These are phyloP conservation scores for Diglossa cyanea DNA, from an alignment of 2,797 vertebrate genomes.

Conservation along the genomic window DNA sequence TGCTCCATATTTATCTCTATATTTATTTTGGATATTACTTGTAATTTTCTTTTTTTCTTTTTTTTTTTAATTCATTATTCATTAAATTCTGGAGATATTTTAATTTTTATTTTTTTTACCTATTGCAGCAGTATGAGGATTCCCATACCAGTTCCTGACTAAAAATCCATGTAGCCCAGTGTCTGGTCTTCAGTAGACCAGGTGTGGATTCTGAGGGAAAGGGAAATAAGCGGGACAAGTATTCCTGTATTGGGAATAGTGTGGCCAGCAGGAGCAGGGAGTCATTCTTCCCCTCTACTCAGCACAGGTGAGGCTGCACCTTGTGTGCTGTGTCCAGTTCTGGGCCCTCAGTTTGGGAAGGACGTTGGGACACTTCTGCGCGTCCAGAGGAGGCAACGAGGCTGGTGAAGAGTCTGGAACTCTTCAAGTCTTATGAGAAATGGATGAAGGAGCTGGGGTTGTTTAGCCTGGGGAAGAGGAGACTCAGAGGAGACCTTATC, in stretches of 20 bases:
- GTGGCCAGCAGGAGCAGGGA: not conserved
- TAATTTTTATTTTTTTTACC: not conserved
- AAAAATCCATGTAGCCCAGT: not conserved
- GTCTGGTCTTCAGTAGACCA: not conserved
- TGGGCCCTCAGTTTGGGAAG: not conserved
- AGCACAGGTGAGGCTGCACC: not conserved
- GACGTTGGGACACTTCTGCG: accelerated
- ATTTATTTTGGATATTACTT: not conserved
- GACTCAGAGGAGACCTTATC: not conserved
- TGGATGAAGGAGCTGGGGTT: not conserved
- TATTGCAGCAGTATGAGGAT: not conserved
- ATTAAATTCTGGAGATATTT: not conserved
- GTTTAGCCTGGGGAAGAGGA: not conserved
- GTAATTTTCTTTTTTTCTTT: not conserved
- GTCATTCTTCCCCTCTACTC: not conserved
- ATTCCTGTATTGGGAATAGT: not conserved
- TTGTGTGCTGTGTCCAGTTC: not conserved
- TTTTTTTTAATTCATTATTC: not conserved
- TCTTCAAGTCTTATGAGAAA: not conserved
- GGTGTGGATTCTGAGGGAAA: not conserved
- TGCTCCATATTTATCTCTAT: not conserved
- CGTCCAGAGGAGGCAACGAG: not conserved
- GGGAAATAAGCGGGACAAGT: not conserved
- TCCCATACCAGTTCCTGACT: not conserved
- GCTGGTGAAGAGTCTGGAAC: not conserved